Evolutionary conservation across 2,888 invertebrate species (phyloP).

Genomic region (Lycophotia porphyrea): DNA sequence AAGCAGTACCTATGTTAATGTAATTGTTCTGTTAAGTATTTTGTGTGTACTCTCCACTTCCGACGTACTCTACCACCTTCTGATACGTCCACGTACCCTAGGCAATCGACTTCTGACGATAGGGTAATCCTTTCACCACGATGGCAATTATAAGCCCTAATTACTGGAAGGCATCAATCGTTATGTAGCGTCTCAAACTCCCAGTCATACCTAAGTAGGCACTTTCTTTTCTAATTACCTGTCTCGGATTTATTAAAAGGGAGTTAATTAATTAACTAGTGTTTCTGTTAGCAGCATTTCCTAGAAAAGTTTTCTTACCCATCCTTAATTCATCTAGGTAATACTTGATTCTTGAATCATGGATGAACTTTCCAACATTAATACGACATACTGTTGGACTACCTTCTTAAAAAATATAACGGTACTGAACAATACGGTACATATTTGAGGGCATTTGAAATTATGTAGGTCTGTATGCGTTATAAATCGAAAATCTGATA

Average conservation of each 20-base stretch:
- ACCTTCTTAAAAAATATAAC: slow-evolving; percentile 32
- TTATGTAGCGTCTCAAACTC: background rate
- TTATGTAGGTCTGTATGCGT: slow-evolving; percentile 4
- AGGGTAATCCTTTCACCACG: no score
- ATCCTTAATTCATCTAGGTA: slow-evolving; percentile 56
- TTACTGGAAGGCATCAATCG: no score
- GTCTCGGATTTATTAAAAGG: slow-evolving; percentile 41
- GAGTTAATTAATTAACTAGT: slow-evolving; percentile 46
- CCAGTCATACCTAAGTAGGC: slow-evolving; percentile 4
- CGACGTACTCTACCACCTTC: no score
- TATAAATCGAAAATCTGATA: slow-evolving; percentile 45
- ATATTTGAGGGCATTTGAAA: slow-evolving; percentile 19
- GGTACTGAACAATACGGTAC: slow-evolving; percentile 18
- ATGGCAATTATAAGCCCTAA: no score
- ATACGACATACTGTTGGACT: slow-evolving; percentile 5
- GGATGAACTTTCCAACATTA: slow-evolving; percentile 53
- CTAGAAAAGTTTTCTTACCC: slow-evolving; percentile 55
- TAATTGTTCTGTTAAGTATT: no score
- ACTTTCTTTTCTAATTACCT: slow-evolving; percentile 49
- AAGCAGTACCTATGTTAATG: no score
- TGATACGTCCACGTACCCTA: no score
- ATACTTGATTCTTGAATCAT: slow-evolving; percentile 53
- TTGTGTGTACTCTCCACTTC: no score
- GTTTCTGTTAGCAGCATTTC: slow-evolving; percentile 57
- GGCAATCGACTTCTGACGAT: no score